Percentiles rank a stretch among this genome's conserved stretches.
Conservation (phyloP, 1,140 invertebrate species). For the Rhagoletis zephyria region DNA sequence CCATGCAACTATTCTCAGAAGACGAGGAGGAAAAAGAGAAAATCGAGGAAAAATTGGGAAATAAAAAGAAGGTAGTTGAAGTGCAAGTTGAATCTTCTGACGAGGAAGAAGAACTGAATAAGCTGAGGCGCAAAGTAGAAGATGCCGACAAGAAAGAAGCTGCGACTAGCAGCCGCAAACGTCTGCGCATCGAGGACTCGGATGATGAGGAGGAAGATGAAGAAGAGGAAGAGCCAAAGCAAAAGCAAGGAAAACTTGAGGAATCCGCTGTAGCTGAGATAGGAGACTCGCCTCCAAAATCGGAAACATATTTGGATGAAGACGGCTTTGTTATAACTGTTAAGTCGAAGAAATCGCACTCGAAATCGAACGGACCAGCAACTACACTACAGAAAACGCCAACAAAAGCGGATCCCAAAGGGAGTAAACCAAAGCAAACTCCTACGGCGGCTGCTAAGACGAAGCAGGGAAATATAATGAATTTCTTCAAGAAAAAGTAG, state of each 20-base stretch:
- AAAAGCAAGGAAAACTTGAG: slow-evolving; percentile 58
- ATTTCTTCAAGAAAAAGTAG: slow-evolving; percentile 68
- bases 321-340: slow-evolving; percentile 70
- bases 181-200: slow-evolving; percentile 67
- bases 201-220: slow-evolving; percentile 55
- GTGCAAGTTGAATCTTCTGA: slow-evolving; percentile 62
- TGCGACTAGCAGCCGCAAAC: slow-evolving; percentile 58
- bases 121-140: slow-evolving; percentile 64
- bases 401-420: slow-evolving; percentile 54
- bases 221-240: slow-evolving; percentile 63
- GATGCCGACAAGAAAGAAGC: slow-evolving; percentile 37
- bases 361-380: slow-evolving; percentile 56
- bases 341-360: slow-evolving; percentile 57
- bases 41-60: background rate
- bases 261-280: slow-evolving; percentile 56
- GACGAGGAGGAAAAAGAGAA: slow-evolving; percentile 58
- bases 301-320: slow-evolving; percentile 70
- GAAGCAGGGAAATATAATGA: slow-evolving; percentile 69
- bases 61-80: background rate
- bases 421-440: slow-evolving; percentile 40
- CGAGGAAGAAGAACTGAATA: slow-evolving; percentile 69
- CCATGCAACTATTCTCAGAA: slow-evolving; percentile 63
- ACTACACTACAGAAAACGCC: slow-evolving; percentile 55
- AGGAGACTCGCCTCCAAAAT: slow-evolving; percentile 55
- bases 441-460: slow-evolving; percentile 60